A percentile compares a stretch with the other conserved stretches of the same genome.
phyloP scores from a whole-genome alignment of 1,140 invertebrate genomes.

The Eufriesea mexicana region DNA sequence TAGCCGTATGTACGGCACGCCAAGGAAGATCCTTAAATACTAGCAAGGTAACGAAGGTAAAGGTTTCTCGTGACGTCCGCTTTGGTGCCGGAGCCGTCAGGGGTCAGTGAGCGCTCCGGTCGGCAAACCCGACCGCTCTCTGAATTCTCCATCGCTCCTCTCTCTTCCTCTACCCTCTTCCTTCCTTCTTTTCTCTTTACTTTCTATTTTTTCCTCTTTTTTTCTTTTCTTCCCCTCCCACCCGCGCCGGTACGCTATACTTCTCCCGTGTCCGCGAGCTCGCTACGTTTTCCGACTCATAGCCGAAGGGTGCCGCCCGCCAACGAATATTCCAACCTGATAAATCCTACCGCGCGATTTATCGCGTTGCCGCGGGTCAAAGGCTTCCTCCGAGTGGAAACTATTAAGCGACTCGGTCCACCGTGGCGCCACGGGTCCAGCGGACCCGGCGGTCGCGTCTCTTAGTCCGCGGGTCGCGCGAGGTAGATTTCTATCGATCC shows the following conservation, averaged over 20 bases:
- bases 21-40: slow-evolving; percentile 70
- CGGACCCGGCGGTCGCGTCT: slow-evolving; percentile 43
- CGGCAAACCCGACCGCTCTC: slow-evolving; percentile 65
- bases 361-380: slow-evolving; percentile 72
- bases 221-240: slow-evolving; percentile 42
- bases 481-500: slow-evolving; percentile 71
- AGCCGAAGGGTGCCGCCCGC: slow-evolving; percentile 54
- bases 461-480: slow-evolving; percentile 57
- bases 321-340: slow-evolving; percentile 67
- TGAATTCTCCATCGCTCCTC: slow-evolving; percentile 67
- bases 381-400: slow-evolving; percentile 68
- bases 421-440: slow-evolving; percentile 63
- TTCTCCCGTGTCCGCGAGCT: not conserved
- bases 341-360: slow-evolving; percentile 72
- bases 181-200: slow-evolving; percentile 23
- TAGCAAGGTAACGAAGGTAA: slow-evolving; percentile 71
- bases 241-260: too few species aligned
- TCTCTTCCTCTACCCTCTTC: slow-evolving; percentile 25
- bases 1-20: slow-evolving; percentile 64
- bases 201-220: slow-evolving; percentile 25
- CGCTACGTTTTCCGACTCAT: slow-evolving; percentile 21
- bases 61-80: slow-evolving; percentile 71
- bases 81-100: slow-evolving; percentile 67
- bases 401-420: slow-evolving; percentile 69
- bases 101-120: slow-evolving; percentile 73